Percentiles rank a stretch among this genome's conserved stretches.
Conservation (phyloP, 1,140 invertebrate genomes). For the Rhopalosiphum padi region DNA sequence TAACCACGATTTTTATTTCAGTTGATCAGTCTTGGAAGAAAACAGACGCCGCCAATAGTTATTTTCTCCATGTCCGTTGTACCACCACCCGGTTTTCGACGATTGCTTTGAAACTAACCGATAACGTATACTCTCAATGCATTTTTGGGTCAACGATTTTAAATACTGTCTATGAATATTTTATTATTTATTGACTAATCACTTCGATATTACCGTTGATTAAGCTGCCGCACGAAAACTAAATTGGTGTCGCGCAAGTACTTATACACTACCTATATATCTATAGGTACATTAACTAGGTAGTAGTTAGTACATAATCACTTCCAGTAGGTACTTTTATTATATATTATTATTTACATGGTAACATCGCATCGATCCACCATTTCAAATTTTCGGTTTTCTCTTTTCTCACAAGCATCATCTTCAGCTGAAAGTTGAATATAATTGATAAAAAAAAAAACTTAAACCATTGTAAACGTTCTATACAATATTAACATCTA, state of each 20-base stretch:
- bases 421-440: background rate
- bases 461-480: background rate
- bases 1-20: background rate
- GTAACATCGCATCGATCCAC: background rate
- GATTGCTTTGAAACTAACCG: background rate
- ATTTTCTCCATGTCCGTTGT: background rate
- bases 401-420: background rate
- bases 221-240: background rate
- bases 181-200: background rate
- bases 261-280: too few species aligned
- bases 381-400: background rate
- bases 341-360: background rate
- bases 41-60: background rate
- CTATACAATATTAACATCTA: too few species aligned
- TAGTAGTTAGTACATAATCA: background rate
- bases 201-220: background rate
- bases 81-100: background rate
- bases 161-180: background rate
- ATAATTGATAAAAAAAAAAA: background rate
- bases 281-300: too few species aligned
- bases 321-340: background rate
- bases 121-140: background rate
- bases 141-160: background rate
- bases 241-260: background rate
- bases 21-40: background rate